phyloP scores from a whole-genome alignment of 2,113 vertebrate genomes.

The Salvelinus namaycush region DNA sequence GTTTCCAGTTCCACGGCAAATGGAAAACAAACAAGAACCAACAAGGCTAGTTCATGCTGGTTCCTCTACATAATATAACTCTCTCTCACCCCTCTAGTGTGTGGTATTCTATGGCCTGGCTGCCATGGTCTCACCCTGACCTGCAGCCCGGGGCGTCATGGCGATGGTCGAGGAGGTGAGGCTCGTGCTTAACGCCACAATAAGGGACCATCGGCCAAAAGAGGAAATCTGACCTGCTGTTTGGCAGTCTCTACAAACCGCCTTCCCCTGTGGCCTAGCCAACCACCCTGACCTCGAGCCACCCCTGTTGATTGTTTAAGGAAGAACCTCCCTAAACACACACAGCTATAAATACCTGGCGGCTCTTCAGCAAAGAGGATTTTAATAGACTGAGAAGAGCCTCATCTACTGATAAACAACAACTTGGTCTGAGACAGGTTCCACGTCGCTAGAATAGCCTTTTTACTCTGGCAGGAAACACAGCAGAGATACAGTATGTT shows the following conservation, averaged over 20 bases:
- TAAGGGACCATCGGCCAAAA: background rate
- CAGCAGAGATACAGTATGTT: conserved; percentile 2
- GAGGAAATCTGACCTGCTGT: conserved; percentile 8
- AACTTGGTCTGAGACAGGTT: background rate
- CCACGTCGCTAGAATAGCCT: background rate
- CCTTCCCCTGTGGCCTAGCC: conserved; percentile 1
- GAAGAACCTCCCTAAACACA: conserved; percentile 4
- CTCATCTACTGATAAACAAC: conserved; percentile 9
- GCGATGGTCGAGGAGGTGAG: conserved; percentile 12
- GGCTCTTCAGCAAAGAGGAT: conserved; percentile 19
- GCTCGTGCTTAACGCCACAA: conserved; percentile 1
- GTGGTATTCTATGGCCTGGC: no score
- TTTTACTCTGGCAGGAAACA: conserved; percentile 1
- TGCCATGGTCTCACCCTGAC: no score
- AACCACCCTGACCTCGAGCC: conserved; percentile 7
- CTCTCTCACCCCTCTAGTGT: no score
- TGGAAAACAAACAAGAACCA: no score
- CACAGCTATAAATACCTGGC: conserved; percentile 39
- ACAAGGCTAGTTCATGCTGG: no score
- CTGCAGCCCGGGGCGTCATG: conserved; percentile 5
- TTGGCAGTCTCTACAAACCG: conserved; percentile 16
- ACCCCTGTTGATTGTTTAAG: conserved; percentile 33
- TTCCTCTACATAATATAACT: no score
- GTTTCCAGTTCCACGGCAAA: no score
- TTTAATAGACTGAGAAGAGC: conserved; percentile 28